Evolutionary conservation across 2,888 invertebrate species (phyloP), one percentile per base, ranked within the genome.

Genomic region (Thymelicus sylvestris): DNA sequence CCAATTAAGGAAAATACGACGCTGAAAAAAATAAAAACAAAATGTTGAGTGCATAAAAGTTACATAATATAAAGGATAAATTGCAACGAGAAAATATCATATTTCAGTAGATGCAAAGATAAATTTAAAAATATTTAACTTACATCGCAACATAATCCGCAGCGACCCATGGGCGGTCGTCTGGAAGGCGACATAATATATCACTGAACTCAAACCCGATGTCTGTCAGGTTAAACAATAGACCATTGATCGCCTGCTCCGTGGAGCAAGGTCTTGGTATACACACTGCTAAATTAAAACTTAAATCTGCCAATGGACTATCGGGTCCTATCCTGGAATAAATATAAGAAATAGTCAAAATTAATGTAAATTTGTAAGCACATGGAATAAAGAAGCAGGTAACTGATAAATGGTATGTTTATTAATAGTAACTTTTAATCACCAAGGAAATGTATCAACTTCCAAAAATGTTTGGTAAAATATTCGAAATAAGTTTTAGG

Each of bases 161-260:
- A 8, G 84, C 74, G 2, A 79, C 83, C 83, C 86, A 85, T 39
- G 83, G 83, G 62, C 86, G 88, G 67, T 89, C 89, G 64, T 83
- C 74, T 4, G 85, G 82, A 13, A 89, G 77, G 7, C 89, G 82
- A 71, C 89, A 89, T 44, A 78, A 82, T 2, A 74, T 70, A 44
- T 85, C 83, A 15, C 78, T 70, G 68, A 80, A 81, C 31, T 81
- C 47, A n/a, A 85, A 77, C 0, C 82, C 81, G 4, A 81, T 31
- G 0, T 71, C 71, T 3, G 80, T 78, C 0, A 81, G 61, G 39
- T 85, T 83, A 38, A 79, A 77, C 0, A 84, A 60, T 0, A 81
- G 67, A 0, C 79, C 80, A 15, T 75, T 76, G 5, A 87, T 59
- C 0, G 80, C 81, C 74, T 84, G 79, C 38, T 78, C 63, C 0